Evolutionary conservation across 1,140 invertebrate species (phyloP).

Genomic region (Patella vulgata): DNA sequence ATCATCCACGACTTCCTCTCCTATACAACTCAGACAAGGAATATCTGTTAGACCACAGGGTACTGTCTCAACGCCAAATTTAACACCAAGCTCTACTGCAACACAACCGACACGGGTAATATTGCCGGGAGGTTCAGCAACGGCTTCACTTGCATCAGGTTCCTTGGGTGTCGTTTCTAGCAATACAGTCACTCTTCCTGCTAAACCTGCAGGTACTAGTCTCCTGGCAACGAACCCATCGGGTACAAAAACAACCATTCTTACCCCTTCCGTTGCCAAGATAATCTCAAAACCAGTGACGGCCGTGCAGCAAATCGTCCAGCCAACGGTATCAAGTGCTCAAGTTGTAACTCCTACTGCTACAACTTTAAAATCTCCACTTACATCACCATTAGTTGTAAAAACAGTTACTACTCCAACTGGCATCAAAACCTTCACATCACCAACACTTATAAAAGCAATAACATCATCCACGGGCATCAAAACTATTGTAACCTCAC

Average conservation of each 20-base stretch:
- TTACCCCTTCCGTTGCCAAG: conserved; percentile 11
- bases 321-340: conserved; percentile 1
- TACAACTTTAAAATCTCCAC: conserved; percentile 3
- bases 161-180: conserved; percentile 24
- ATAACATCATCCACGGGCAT: conserved; percentile 35
- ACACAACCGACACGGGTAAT: conserved; percentile 32
- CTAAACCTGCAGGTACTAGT: conserved; percentile 32
- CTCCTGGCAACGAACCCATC: background rate
- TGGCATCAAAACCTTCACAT: conserved; percentile 15
- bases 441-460: conserved; percentile 35
- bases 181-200: conserved; percentile 38
- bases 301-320: conserved; percentile 1
- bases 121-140: conserved; percentile 27
- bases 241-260: conserved; percentile 4
- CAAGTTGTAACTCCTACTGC: conserved; percentile 6
- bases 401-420: conserved; percentile 5
- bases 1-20: conserved; percentile 25
- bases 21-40: background rate
- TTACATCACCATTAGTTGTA: background rate
- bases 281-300: background rate
- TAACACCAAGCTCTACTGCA: conserved; percentile 24
- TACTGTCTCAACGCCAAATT: conserved; percentile 5
- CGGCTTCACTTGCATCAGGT: conserved; percentile 17
- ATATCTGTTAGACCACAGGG: conserved; percentile 9
- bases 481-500: conserved; percentile 23